These are phyloP conservation scores for Malacoraja senta DNA, from an alignment of 2,797 vertebrate species.

Conservation along the genomic window DNA sequence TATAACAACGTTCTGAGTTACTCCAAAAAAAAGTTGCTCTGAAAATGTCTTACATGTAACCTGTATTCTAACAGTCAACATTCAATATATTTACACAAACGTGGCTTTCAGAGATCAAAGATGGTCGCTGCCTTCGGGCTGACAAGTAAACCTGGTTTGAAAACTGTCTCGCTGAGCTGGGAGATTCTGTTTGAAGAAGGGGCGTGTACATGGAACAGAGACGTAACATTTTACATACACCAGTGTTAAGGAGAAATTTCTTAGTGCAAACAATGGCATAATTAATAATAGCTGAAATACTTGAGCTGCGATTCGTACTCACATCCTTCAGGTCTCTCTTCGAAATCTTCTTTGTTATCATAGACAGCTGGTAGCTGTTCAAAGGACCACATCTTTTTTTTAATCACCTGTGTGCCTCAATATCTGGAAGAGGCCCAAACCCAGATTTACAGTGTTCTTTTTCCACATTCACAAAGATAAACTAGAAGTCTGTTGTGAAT, in stretches of 20 bases:
- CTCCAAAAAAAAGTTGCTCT: not conserved
- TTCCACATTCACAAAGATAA: not conserved
- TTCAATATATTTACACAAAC: conserved; percentile 19
- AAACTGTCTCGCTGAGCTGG: not conserved
- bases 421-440: not conserved
- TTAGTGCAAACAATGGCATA: conserved; percentile 29
- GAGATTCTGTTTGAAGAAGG: not conserved
- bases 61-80: not conserved
- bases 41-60: not conserved
- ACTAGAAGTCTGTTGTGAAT: not conserved
- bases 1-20: not conserved
- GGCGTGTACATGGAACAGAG: not conserved
- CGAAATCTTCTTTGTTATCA: not conserved
- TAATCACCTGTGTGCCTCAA: not conserved
- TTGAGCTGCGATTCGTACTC: conserved; percentile 28
- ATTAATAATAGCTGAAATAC: conserved; percentile 26
- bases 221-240: conserved; percentile 7
- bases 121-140: not conserved
- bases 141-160: not conserved
- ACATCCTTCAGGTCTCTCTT: not conserved
- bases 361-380: not conserved
- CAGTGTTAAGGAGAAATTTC: not conserved
- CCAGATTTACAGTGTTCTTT: not conserved
- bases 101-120: not conserved
- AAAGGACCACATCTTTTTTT: not conserved